Evolutionary conservation across 2,888 invertebrate species (phyloP), one percentile per base, ranked within the genome.

Genomic region (Polia nebulosa): DNA sequence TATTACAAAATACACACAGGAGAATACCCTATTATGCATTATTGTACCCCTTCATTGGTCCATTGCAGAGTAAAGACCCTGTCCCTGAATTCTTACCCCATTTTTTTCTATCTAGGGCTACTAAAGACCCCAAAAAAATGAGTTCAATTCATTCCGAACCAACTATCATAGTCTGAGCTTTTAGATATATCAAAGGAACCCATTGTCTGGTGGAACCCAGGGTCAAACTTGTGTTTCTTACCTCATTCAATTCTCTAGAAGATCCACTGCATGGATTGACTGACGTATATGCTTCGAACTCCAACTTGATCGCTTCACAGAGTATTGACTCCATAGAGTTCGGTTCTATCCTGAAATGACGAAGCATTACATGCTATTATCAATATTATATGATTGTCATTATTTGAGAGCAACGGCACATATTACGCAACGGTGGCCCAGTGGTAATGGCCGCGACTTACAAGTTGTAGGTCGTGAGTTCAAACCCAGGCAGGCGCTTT

Each of bases 261-360:
- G 96, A 96, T 4, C 96, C 96, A 80, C 96, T 96, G 80, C 96
- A 96, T 53, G 95, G 93, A 34, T 96, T 96, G 11, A 97, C 93
- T 0, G 97, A 96, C 0, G 97, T 96, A 86, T 97, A 97, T 0
- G 97, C 97, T 84, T 98, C 98, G 89, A 97, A 98, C 92, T 98
- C 98, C 70, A 98, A 93, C 84, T 98, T 98, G 78, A 98, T 98
- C 11, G 98, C 98, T 86, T 98, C 98, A 72, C 97, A 98, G 44
- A 98, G 92, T 84, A 98, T 98, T 0, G 98, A 97, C 88, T 98
- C 98, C 90, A 98, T 98, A 6, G 97, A 97, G 90, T 97, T 97
- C 0, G 96, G 96, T 82, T 97, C 96, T 90, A 96, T 96, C 79
- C 96, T 96, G 91, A 7, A 86, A 87, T 66, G 1, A 41, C 53